phyloP scores from a whole-genome alignment of 2,113 vertebrate species.

The Antennarius striatus region DNA sequence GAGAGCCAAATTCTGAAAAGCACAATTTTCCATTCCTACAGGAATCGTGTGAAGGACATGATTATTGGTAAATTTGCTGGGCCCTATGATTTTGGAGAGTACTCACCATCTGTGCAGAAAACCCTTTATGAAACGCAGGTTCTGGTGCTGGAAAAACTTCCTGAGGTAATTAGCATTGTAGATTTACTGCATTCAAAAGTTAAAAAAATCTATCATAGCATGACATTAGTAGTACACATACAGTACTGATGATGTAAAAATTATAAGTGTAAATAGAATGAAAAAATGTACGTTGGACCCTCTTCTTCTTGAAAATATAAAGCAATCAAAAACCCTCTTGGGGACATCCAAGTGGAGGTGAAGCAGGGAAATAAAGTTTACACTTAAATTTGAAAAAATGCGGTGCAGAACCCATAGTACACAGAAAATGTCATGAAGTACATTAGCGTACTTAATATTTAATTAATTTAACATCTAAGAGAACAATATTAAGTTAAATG shows the following conservation, averaged over 20 bases:
- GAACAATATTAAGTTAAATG: background rate
- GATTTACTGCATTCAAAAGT: background rate
- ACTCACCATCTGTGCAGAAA: conserved; percentile 94
- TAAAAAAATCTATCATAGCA: background rate
- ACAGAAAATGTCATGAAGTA: too few species aligned
- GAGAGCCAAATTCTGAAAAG: too few species aligned
- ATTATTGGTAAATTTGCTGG: conserved; percentile 91
- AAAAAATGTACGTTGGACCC: too few species aligned
- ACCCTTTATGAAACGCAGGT: conserved; percentile 89
- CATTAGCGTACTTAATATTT: too few species aligned
- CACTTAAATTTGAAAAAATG: too few species aligned
- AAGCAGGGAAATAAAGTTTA: too few species aligned
- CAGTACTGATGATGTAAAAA: background rate
- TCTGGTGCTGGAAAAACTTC: conserved; percentile 77
- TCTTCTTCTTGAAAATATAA: too few species aligned
- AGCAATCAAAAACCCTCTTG: too few species aligned
- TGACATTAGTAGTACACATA: background rate
- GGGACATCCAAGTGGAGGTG: too few species aligned
- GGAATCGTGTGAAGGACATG: conserved; percentile 82
- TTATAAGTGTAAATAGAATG: background rate
- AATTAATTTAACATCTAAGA: background rate
- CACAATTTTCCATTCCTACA: conserved; percentile 48
- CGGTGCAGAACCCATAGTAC: too few species aligned
- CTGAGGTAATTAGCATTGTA: conserved; percentile 78
- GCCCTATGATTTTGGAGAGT: conserved; percentile 86